A percentile compares a stretch with the other conserved stretches of the same genome.
Evolutionary conservation across 2,113 vertebrate species (phyloP).

Genomic region (Ptyas mucosa): DNA sequence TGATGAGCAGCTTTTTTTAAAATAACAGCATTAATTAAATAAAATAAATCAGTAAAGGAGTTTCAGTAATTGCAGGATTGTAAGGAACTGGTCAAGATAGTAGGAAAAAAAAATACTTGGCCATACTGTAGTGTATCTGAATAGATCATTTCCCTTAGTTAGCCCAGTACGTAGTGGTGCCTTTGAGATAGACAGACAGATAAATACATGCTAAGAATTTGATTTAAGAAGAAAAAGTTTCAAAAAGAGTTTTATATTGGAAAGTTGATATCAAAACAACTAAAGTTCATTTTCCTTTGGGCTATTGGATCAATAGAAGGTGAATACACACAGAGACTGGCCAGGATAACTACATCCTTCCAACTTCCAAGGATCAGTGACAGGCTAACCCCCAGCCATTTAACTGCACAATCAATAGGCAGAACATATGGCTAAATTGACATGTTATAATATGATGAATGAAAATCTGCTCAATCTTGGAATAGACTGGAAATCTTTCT

Average conservation of each 20-base stretch:
- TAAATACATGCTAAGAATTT: background rate
- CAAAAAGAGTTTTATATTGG: background rate
- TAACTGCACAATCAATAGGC: background rate
- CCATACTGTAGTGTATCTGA: background rate
- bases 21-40: slow-evolving; percentile 17
- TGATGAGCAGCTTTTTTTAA: slow-evolving; percentile 38
- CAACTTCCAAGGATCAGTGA: background rate
- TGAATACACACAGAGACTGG: background rate
- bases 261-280: background rate
- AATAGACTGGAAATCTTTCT: background rate
- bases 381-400: background rate
- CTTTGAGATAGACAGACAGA: background rate
- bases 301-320: background rate
- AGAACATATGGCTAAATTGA: background rate
- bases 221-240: background rate
- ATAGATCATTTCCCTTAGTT: background rate
- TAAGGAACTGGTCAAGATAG: slow-evolving; percentile 17
- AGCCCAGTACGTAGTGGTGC: background rate
- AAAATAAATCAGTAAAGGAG: background rate
- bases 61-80: background rate
- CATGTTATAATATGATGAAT: background rate
- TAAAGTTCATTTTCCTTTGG: background rate
- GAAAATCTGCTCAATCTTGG: background rate
- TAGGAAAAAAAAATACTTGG: slow-evolving; percentile 12
- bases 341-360: background rate